Percentiles rank a stretch among this genome's conserved stretches.
Conservation (phyloP, 37 sponge, comb jelly and placozoan genomes). For the Chondrilla cf. caribensis region DNA sequence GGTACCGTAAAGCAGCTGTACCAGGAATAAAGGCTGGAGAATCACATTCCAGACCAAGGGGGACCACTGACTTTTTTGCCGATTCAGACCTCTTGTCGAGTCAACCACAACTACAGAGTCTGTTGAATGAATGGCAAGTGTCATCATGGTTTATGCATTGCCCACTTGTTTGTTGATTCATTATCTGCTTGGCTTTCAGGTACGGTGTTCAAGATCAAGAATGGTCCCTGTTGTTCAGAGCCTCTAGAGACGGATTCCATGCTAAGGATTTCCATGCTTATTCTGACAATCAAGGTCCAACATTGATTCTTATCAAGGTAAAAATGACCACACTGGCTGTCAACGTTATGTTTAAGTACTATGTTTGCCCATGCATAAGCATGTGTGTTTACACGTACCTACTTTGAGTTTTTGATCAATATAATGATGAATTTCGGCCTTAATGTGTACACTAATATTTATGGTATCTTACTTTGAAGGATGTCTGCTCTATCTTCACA, state of each 20-base stretch:
- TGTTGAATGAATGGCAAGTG: slow-evolving; percentile 39
- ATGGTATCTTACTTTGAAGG: too few species aligned
- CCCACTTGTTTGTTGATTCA: neutral
- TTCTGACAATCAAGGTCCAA: slow-evolving; percentile 70
- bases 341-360: too few species aligned
- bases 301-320: slow-evolving; percentile 58
- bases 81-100: neutral
- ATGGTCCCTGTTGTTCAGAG: slow-evolving; percentile 71
- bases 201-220: slow-evolving; percentile 41
- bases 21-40: neutral
- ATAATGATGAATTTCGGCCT: too few species aligned
- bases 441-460: too few species aligned
- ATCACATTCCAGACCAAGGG: neutral
- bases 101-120: slow-evolving; percentile 5
- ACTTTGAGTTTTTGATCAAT: too few species aligned
- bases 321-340: neutral
- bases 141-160: too few species aligned
- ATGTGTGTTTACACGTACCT: too few species aligned
- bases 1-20: slow-evolving; percentile 35
- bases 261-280: slow-evolving; percentile 60
- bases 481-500: too few species aligned
- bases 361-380: too few species aligned
- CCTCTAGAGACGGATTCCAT: slow-evolving; percentile 65
- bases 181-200: slow-evolving; percentile 33
- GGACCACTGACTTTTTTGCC: slow-evolving; percentile 17